These are phyloP conservation scores for Alosa sapidissima DNA, from an alignment of 2,797 vertebrate genomes.

Conservation along the genomic window DNA sequence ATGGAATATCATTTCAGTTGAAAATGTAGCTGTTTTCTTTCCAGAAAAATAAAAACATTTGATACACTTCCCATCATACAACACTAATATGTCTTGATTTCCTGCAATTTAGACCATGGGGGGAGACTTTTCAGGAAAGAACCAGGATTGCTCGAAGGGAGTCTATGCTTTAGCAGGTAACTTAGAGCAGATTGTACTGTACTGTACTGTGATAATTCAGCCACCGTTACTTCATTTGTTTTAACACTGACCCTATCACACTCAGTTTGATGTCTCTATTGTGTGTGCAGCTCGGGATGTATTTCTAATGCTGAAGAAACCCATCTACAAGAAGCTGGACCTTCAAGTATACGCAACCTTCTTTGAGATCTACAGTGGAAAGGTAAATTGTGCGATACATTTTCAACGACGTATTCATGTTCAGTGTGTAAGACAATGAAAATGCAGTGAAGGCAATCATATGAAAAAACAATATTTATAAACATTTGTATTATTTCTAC, in stretches of 20 bases:
- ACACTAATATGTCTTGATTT: no score
- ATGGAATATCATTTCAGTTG: not conserved
- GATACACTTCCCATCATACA: not conserved
- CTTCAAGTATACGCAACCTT: conserved; percentile 96
- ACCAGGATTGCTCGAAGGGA: conserved; percentile 98
- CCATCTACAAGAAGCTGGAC: conserved; percentile 95
- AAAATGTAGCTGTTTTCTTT: not conserved
- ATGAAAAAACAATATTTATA: not conserved
- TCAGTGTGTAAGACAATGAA: not conserved
- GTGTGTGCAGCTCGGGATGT: conserved; percentile 89
- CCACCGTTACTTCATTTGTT: not conserved
- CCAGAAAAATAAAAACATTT: not conserved
- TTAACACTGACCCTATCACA: not conserved
- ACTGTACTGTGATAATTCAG: no score
- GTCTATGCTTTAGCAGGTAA: conserved; percentile 96
- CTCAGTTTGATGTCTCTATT: not conserved
- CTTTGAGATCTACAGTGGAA: conserved; percentile 99
- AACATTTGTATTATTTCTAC: not conserved
- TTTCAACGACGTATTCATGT: not conserved
- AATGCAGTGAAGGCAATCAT: not conserved
- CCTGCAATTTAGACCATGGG: conserved; percentile 86
- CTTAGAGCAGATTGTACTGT: not conserved
- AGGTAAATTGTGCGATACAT: conserved; percentile 64
- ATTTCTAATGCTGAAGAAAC: conserved; percentile 97
- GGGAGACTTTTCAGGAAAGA: conserved; percentile 97